Evolutionary conservation across 2,113 vertebrate species (phyloP), one percentile per base, ranked within the genome.

Genomic region (Notothenia rossii): DNA sequence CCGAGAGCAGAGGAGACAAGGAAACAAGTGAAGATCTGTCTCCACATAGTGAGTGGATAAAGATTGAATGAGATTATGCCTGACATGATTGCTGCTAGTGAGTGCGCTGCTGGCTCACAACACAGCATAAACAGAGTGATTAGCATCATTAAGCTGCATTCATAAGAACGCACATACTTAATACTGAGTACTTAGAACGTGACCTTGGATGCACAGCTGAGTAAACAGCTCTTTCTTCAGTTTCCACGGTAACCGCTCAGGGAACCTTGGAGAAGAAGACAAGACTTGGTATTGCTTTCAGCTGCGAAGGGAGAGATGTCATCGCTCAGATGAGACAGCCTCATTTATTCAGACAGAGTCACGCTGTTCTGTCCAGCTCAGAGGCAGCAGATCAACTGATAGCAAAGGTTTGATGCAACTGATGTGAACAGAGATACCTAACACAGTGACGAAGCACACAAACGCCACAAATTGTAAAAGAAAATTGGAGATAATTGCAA

Each of bases 171-270:
- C 25, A 5, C 50, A 70, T 17, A 76, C 54, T 66, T 79, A 63
- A 40, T 40, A 40, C 36, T 7, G 36, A 40, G 36, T 40, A 40
- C 36, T 40, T 4, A 29, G 54, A 46, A 71, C 10, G 10, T 43
- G 66, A 79, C 77, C 43, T 80, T 72, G 61, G 15, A 50, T 54
- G 61, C 72, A 54, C 61, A 25, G 51, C 77, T 45, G 33, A 66
- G 60, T 63, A 70, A 71, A 84, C 14, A 63, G 50, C 40, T 50
- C 25, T 48, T 62, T 36, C 46, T 46, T 46, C 43, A 58, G 77
- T 85, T 85, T 77, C 83, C 73, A 55, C 4, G 18, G 77, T 50
- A 72, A 81, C 83, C 65, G 12, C 22, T 79, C 48, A 40, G 43
- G 25, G 50, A 17, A 63, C 55, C 46, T 54, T 20, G 70, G 15